Base-by-base conservation (phyloP, 2,113 vertebrate species). In the Channa argus region DNA sequence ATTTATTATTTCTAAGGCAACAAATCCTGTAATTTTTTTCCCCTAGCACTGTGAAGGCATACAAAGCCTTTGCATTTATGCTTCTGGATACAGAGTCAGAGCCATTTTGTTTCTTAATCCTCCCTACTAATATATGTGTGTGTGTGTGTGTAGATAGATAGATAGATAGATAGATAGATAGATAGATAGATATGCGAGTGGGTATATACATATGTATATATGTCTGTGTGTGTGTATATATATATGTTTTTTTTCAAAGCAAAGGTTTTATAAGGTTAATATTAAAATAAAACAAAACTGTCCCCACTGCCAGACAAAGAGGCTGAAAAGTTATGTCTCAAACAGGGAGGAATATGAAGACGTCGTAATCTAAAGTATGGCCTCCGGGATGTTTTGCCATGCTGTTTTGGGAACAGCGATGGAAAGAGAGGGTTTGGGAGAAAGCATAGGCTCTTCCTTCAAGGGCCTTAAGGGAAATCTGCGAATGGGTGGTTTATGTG, bases 321-420 rank as follows among this genome's bases (percentile, higher is more conserved):
- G 44, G 46, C 63, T 47, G 71, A 44, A 82, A 74, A 84, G 71
- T 86, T 71, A 12, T 47, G 51, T 44, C 73, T 65, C 39, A 62
- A 77, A 74, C 41, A 68, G 36, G 45, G 49, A 72, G 37, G 36
- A 67, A 71, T 53, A 64, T 36, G 54, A 44, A 74, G 60, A 77
- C 58, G 59, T 63, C 1, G 33, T 81, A 62, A 83, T 85, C 75
- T 74, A 65, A 85, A 84, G 68, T 65, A 62, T 52, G 47, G 67
- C 83, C 85, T 62, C 50, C 24, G 63, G 83, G 71, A 77, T 82
- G 83, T 78, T 79, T 80, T 79, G 63, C 61, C 63, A 61, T 79
- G 82, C 78, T 80, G 86, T 88, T 89, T 79, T 64, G 71, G 81
- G 71, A 87, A 77, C 74, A 49, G 50, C 71, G 75, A 75, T 82